Conservation (phyloP, 2,797 vertebrate species). For the Helostoma temminkii region DNA sequence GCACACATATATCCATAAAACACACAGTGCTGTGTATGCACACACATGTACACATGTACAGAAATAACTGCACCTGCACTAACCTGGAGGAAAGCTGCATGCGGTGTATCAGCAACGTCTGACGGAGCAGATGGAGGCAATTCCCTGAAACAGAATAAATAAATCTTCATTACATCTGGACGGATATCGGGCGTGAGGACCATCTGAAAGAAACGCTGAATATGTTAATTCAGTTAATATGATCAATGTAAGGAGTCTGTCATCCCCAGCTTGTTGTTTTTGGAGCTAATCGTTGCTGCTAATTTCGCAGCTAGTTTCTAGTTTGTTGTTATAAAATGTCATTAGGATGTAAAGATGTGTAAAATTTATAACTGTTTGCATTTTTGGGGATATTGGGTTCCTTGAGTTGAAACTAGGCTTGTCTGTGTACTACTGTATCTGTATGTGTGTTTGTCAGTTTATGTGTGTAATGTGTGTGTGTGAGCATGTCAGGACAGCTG, state of each 20-base stretch:
- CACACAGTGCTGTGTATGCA: constrained; percentile 4
- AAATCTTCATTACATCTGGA: constrained; percentile 68
- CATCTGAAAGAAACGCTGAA: constrained; percentile 39
- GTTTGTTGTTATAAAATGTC: not conserved
- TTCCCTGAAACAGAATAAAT: constrained; percentile 63
- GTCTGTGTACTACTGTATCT: not conserved
- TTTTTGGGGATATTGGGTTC: not conserved
- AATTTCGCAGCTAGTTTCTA: too few species aligned
- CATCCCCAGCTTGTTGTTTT: constrained; percentile 63
- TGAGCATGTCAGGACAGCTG: constrained; percentile 70
- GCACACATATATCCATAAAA: not conserved
- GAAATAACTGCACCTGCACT: constrained; percentile 9
- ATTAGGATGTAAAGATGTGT: not conserved
- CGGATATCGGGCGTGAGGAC: constrained; percentile 49
- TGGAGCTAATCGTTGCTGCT: constrained; percentile 77
- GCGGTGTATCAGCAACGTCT: constrained; percentile 17
- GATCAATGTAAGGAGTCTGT: constrained; percentile 69
- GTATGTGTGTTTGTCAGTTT: constrained; percentile 19
- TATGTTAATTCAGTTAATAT: constrained; percentile 57
- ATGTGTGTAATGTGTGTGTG: constrained; percentile 32
- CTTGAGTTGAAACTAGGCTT: not conserved
- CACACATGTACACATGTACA: not conserved
- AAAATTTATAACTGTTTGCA: not conserved
- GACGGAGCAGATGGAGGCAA: constrained; percentile 67
- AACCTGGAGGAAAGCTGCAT: constrained; percentile 49